Base-by-base conservation (phyloP, 2,797 vertebrate genomes). In the Sebastes alutus region DNA sequence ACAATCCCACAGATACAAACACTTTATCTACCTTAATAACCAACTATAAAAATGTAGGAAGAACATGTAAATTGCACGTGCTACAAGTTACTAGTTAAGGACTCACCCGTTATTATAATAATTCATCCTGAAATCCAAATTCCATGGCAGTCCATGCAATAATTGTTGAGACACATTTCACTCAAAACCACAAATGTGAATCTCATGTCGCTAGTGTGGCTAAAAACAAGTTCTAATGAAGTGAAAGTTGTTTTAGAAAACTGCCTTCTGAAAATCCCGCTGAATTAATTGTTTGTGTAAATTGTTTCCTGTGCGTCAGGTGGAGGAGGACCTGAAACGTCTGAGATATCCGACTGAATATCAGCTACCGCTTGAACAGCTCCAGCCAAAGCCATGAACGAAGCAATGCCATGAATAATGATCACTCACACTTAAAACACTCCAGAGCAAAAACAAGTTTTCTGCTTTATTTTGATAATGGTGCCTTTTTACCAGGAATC, bases 251-350 rank as follows among this genome's bases (percentile, higher is more conserved):
- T 42, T 23, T 22, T 5, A 55, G 12, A 54, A 23, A 27, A n/a
- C 11, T 30, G 6, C 23, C 23, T 42, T n/a, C 46, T 55, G 29
- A 14, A 7, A 23, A 33, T 30, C 23, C 12, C 0, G 1, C 3
- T n/a, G 11, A 61, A 29, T 9, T 3, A 14, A 35, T 27, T 0
- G 1, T 63, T 11, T 72, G 54, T 75, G 55, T 74, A 14, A 23
- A 11, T 62, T 62, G 4, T 65, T 62, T 79, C 52, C n/a, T 27
- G 5, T 59, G 2, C 30, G 0, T 67, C 92, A 99, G 98, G 95
- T 96, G 70, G 96, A 97, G 89, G 96, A 96, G 33, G 96, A 97
- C 70, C 91, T 99, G 85, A 94, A 76, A 73, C 96, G 94, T 6
- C 90, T 98, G 82, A 96, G 94, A 71, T 95, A 95, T 4, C 94